These are phyloP conservation scores for Callyntrura sp. DNA, from an alignment of 2,888 invertebrate genomes.

Conservation along the genomic window DNA sequence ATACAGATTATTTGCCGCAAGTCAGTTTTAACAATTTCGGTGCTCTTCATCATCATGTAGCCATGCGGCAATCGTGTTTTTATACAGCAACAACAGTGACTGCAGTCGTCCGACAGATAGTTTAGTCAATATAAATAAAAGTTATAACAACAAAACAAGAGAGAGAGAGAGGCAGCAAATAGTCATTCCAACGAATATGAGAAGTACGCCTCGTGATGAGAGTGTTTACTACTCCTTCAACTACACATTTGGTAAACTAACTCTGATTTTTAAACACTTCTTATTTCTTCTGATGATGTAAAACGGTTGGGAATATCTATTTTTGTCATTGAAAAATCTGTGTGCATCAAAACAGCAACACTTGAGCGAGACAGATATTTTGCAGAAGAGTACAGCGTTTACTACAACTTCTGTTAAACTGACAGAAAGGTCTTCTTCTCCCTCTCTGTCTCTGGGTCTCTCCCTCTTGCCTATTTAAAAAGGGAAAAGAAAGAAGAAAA, in stretches of 20 bases:
- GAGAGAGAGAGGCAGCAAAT: not conserved
- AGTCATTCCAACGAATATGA: conserved; percentile 34
- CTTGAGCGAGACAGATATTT: conserved; percentile 48
- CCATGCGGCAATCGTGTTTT: not conserved
- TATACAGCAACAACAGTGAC: not conserved
- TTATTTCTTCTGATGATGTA: conserved; percentile 67
- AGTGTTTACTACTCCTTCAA: conserved; percentile 23
- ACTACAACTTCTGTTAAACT: conserved; percentile 14
- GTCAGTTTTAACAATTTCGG: conserved; percentile 21
- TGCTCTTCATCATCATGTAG: conserved; percentile 27
- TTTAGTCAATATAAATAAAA: conserved; percentile 57
- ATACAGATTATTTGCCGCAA: not conserved
- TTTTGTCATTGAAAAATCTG: conserved; percentile 83
- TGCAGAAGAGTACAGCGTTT: conserved; percentile 11
- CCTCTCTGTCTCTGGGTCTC: conserved; percentile 23
- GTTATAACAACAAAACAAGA: conserved; percentile 66
- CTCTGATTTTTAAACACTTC: conserved; percentile 57
- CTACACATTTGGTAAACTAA: conserved; percentile 11
- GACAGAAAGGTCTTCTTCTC: conserved; percentile 23
- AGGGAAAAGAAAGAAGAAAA: conserved; percentile 61
- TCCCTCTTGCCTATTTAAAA: conserved; percentile 56
- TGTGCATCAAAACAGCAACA: conserved; percentile 78
- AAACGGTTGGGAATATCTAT: conserved; percentile 81
- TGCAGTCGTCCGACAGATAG: conserved; percentile 29
- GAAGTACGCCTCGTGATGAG: not conserved